A percentile compares a stretch with the other conserved stretches of the same genome.
These are phyloP conservation scores for Drosophila malerkotliana DNA, from an alignment of 1,140 invertebrate species.

Conservation along the genomic window DNA sequence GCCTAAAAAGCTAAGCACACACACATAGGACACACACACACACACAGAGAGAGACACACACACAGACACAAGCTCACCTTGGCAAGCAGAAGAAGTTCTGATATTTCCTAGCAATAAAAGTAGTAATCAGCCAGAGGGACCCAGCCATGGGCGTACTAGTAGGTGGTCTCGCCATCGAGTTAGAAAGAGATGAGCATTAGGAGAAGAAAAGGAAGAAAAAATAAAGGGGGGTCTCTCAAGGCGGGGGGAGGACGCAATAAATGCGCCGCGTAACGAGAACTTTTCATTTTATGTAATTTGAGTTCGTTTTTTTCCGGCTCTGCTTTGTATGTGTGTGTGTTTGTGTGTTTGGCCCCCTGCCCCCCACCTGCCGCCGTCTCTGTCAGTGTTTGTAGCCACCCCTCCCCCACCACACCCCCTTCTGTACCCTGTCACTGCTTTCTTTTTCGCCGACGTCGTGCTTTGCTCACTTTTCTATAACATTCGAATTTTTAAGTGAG, in stretches of 20 bases:
- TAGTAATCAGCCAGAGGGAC: constrained; percentile 78
- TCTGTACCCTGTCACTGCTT: constrained; percentile 13
- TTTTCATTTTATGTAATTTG: constrained; percentile 83
- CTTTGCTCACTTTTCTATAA: constrained; percentile 80
- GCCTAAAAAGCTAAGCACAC: constrained; percentile 77
- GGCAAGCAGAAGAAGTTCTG: constrained; percentile 62
- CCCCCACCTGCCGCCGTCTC: background rate
- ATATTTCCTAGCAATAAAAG: constrained; percentile 84
- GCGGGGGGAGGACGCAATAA: constrained; percentile 39
- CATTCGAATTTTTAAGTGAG: constrained; percentile 81
- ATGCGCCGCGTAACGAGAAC: constrained; percentile 81
- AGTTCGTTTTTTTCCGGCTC: constrained; percentile 58
- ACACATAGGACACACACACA: constrained; percentile 42
- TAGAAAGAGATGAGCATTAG: constrained; percentile 84
- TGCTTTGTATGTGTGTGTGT: constrained; percentile 23
- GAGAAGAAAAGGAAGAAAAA: constrained; percentile 37
- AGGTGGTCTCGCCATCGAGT: constrained; percentile 54
- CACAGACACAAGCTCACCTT: constrained; percentile 60
- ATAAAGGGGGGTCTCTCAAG: background rate
- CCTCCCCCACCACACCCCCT: background rate
- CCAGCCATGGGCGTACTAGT: background rate
- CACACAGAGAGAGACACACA: constrained; percentile 43
- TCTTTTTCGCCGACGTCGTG: constrained; percentile 31
- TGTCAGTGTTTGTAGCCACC: background rate
- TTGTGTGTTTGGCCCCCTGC: background rate